A percentile compares a stretch with the other conserved stretches of the same genome.
phyloP scores from a whole-genome alignment of 2,113 vertebrate species.

The Zonotrichia leucophrys region DNA sequence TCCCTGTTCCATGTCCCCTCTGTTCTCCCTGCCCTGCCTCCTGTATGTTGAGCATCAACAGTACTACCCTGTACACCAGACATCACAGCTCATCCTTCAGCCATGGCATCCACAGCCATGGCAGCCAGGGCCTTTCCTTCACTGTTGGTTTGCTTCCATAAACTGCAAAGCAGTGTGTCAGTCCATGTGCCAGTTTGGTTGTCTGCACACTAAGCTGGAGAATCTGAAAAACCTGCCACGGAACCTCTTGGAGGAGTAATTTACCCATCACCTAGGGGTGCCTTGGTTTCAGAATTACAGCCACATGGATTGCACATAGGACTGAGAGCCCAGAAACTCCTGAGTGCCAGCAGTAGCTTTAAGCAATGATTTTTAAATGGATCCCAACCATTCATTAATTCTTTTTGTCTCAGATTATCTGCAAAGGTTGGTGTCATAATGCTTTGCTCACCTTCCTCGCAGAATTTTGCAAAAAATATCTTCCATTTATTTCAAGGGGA shows the following conservation, averaged over 20 bases:
- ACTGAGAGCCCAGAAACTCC: background rate
- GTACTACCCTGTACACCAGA: background rate
- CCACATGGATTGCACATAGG: background rate
- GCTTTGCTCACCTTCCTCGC: background rate
- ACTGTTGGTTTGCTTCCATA: background rate
- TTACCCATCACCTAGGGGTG: background rate
- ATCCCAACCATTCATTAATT: constrained; percentile 15
- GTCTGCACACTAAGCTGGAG: background rate
- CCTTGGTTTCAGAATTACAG: background rate
- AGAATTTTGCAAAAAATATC: background rate
- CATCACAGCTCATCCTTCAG: background rate
- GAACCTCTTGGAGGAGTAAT: background rate
- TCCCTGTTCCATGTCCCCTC: background rate
- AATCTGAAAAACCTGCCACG: background rate
- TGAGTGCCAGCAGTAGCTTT: background rate
- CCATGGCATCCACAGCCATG: background rate
- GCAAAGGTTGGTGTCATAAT: background rate
- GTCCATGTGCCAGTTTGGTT: background rate
- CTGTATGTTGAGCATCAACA: background rate
- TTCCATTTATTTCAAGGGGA: background rate
- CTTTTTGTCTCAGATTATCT: constrained; percentile 28
- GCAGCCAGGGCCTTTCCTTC: background rate
- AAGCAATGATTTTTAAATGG: constrained; percentile 15
- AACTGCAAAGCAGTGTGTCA: background rate
- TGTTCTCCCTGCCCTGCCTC: background rate